Percentiles rank a stretch among this genome's conserved stretches.
phyloP scores from a whole-genome alignment of 2,888 invertebrate genomes.

The Brassicogethes aeneus region DNA sequence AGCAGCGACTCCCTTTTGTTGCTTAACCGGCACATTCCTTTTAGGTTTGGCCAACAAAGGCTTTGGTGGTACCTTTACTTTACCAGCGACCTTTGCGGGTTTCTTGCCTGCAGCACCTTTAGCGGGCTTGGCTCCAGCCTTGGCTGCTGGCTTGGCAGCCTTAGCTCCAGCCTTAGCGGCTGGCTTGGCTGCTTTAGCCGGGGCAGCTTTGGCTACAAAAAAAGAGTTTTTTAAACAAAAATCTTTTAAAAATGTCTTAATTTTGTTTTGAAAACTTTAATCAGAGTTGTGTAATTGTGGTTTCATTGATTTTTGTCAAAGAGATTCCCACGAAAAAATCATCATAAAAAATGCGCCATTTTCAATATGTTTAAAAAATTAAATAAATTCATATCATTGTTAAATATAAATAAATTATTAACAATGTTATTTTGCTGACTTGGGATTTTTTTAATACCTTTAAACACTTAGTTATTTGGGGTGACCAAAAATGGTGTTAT shows the following conservation, averaged over 20 bases:
- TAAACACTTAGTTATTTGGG: too few species aligned
- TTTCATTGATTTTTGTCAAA: conserved; percentile 37
- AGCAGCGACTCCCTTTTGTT: conserved; percentile 48
- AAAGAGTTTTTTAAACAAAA: too few species aligned
- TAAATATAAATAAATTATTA: too few species aligned
- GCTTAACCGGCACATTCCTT: conserved; percentile 45
- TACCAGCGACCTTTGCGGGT: conserved; percentile 22
- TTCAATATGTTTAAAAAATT: conserved; percentile 1
- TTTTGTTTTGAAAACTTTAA: too few species aligned
- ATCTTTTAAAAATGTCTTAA: too few species aligned
- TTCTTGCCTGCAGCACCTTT: conserved; percentile 40
- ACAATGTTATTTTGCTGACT: too few species aligned
- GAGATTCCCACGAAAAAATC: conserved; percentile 46
- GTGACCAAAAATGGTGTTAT: too few species aligned
- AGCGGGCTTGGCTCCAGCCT: conserved; percentile 35
- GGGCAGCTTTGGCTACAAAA: conserved; percentile 9
- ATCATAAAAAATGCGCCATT: conserved; percentile 28
- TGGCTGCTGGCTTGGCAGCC: conserved; percentile 8
- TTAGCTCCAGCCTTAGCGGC: conserved; percentile 13
- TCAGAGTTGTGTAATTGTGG: conserved; percentile 29
- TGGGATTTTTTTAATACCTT: too few species aligned
- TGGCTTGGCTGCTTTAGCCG: conserved; percentile 33
- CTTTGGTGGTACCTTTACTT: conserved; percentile 34
- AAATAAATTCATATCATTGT: too few species aligned
- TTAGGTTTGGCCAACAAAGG: conserved; percentile 45